Evolutionary conservation across 2,888 invertebrate species (phyloP).

Genomic region (Entomobrya proxima): DNA sequence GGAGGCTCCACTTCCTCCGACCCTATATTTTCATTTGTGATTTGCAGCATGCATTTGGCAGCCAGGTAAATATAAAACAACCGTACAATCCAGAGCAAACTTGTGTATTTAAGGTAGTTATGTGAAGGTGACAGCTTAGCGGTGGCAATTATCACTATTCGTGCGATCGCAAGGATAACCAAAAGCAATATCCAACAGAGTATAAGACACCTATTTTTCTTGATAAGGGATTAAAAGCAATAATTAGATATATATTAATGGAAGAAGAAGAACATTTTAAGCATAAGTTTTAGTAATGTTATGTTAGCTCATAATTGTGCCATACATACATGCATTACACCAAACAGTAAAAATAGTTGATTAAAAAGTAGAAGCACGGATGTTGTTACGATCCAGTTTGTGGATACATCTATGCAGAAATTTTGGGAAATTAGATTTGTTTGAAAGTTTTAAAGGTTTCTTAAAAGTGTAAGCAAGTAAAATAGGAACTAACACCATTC

Average conservation of each 20-base stretch:
- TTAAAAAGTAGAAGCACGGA: background rate
- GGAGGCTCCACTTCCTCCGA: constrained; percentile 31
- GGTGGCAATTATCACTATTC: background rate
- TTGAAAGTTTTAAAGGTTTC: background rate
- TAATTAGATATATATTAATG: background rate
- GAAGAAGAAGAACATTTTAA: background rate
- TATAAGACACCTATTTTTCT: constrained; percentile 54
- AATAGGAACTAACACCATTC: constrained; percentile 22
- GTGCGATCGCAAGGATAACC: background rate
- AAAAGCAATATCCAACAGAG: constrained; percentile 29
- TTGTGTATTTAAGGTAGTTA: background rate
- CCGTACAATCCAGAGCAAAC: background rate
- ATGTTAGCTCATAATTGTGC: background rate
- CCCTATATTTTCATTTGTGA: constrained; percentile 13
- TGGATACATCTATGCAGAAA: background rate
- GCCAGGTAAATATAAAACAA: constrained; percentile 26
- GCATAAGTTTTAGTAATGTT: background rate
- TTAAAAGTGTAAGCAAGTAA: background rate
- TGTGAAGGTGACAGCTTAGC: background rate
- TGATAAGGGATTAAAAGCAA: background rate
- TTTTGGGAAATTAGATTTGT: background rate
- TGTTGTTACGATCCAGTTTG: background rate
- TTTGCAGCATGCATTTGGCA: constrained; percentile 32
- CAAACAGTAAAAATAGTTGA: background rate
- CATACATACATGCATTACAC: background rate